A percentile compares a stretch with the other conserved stretches of the same genome.
Conservation (phyloP, 2,113 vertebrate species). For the Brachirus orientalis region DNA sequence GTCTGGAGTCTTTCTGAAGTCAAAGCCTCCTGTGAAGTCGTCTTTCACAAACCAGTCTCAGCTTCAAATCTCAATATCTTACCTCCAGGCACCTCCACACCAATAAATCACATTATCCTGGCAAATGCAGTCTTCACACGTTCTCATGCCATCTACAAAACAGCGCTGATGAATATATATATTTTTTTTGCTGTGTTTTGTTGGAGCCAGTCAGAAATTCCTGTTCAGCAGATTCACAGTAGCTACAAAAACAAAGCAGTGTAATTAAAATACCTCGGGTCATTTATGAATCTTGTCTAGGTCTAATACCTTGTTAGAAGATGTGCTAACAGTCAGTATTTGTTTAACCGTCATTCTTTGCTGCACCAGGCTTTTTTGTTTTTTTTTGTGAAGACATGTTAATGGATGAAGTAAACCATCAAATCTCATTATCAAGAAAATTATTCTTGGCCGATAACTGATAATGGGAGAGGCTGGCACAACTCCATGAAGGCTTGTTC, state of each 20-base stretch:
- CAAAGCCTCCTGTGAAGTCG: too few relatives aligned
- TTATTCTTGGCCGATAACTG: conserved; percentile 29
- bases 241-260: conserved; percentile 21
- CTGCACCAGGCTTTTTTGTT: conserved; percentile 6
- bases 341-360: conserved; percentile 26
- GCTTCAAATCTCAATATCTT: neutral
- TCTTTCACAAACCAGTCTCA: conserved; percentile 3
- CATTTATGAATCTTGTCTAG: conserved; percentile 5
- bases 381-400: conserved; percentile 21
- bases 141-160: conserved; percentile 1
- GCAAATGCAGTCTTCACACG: conserved; percentile 6
- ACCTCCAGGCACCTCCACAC: conserved; percentile 3
- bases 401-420: conserved; percentile 8
- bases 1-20: too few relatives aligned
- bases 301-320: conserved; percentile 34
- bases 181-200: conserved; percentile 11
- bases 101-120: conserved; percentile 15
- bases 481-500: neutral
- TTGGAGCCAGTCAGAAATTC: conserved; percentile 11
- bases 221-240: conserved; percentile 10
- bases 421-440: conserved; percentile 15
- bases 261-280: conserved; percentile 52
- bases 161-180: neutral
- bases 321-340: conserved; percentile 25
- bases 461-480: conserved; percentile 5